Conservation (phyloP, 2,888 invertebrate species). For the Synergus japonicus region DNA sequence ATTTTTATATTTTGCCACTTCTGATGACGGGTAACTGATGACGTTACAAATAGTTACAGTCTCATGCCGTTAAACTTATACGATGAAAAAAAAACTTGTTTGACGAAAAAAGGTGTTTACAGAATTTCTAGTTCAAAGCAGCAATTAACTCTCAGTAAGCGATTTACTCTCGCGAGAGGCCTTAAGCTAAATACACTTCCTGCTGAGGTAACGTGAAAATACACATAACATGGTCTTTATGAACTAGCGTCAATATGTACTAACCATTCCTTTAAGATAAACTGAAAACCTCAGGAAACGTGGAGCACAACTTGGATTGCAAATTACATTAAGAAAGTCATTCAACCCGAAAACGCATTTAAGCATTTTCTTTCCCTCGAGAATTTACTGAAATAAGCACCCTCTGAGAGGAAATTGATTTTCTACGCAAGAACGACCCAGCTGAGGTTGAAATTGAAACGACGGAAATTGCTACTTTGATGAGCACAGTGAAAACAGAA, state of each 20-base stretch:
- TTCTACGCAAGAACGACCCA: background rate
- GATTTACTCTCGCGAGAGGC: background rate
- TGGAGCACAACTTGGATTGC: background rate
- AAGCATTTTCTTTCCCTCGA: background rate
- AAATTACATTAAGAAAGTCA: background rate
- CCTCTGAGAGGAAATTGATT: background rate
- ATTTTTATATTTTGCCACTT: background rate
- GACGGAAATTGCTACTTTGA: background rate
- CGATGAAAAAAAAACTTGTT: background rate
- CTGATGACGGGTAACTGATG: background rate
- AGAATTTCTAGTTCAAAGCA: background rate
- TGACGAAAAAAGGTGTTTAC: background rate
- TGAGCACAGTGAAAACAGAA: background rate
- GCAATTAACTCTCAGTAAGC: background rate
- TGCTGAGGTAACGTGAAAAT: background rate
- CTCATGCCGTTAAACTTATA: background rate
- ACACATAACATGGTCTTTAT: background rate
- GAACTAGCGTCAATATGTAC: background rate
- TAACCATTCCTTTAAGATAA: background rate
- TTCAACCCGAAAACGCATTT: constrained; percentile 1
- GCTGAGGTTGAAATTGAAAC: background rate
- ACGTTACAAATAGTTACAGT: too few species aligned
- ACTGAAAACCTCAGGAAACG: background rate
- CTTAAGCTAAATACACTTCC: background rate
- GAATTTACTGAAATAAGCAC: background rate